These are phyloP conservation scores for Halocynthia roretzi DNA, from an alignment of 23 tunicate genomes.

Conservation along the genomic window DNA sequence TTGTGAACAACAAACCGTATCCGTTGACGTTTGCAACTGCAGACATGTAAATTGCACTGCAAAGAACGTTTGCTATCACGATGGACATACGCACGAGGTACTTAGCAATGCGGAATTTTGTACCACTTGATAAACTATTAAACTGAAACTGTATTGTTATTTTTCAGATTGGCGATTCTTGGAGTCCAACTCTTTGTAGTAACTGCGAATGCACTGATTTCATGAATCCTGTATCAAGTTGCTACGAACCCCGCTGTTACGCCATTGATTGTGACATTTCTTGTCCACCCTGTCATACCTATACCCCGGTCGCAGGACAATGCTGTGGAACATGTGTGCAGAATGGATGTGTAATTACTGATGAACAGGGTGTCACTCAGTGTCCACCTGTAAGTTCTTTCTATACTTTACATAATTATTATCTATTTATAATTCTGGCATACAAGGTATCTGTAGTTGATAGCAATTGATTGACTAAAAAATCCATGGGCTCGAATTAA, in stretches of 20 bases:
- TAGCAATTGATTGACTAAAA: too few species aligned
- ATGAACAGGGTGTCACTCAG: slow-evolving; percentile 11
- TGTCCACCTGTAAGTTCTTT: slow-evolving; percentile 38
- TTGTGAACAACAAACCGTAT: slow-evolving; percentile 34
- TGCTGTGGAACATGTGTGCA: slow-evolving; percentile 78
- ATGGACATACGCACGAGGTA: slow-evolving; percentile 28
- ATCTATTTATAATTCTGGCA: too few species aligned
- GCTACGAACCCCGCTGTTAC: slow-evolving; percentile 17
- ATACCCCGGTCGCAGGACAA: slow-evolving; percentile 43
- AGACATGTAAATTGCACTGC: slow-evolving; percentile 45
- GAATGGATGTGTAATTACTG: slow-evolving; percentile 40
- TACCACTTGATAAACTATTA: not conserved
- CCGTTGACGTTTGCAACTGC: slow-evolving; percentile 61
- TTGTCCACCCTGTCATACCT: slow-evolving; percentile 76
- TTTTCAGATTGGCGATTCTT: slow-evolving; percentile 49
- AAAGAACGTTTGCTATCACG: slow-evolving; percentile 35
- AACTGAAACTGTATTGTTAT: not conserved
- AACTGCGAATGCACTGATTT: slow-evolving; percentile 30
- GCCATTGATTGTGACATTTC: slow-evolving; percentile 36
- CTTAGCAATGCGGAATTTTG: not conserved
- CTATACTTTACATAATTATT: not conserved
- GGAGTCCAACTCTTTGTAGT: slow-evolving; percentile 63
- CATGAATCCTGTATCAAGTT: slow-evolving; percentile 16
- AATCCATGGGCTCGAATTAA: not conserved
- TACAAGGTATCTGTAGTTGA: too few species aligned